These are phyloP conservation scores for Drosophila pallidifrons DNA, from an alignment of 1,140 invertebrate genomes.

Conservation along the genomic window DNA sequence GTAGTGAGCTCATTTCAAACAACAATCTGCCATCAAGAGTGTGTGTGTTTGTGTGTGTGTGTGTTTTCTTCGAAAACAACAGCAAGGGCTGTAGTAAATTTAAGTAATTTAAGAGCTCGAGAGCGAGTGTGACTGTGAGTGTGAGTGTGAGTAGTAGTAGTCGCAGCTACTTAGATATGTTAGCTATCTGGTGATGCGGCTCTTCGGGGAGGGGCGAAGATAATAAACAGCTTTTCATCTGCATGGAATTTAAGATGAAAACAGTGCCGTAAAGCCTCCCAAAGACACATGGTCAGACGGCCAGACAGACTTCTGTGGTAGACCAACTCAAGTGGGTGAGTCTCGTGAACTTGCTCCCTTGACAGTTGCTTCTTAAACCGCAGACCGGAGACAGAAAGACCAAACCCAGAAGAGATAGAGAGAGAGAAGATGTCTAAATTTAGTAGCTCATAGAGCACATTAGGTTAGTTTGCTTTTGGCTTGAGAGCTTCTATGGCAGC, in stretches of 20 bases:
- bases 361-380: conserved; percentile 36
- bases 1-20: conserved; percentile 30
- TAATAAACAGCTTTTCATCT: conserved; percentile 52
- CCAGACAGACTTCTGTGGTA: neutral
- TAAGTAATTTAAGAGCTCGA: conserved; percentile 23
- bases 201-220: conserved; percentile 7
- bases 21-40: neutral
- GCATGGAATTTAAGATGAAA: conserved; percentile 30
- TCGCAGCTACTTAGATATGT: conserved; percentile 25
- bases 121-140: neutral
- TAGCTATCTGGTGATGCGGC: too few relatives aligned
- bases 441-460: conserved; percentile 57
- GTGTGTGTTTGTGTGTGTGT: neutral
- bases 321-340: conserved; percentile 10
- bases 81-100: conserved; percentile 40
- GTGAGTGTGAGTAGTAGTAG: conserved; percentile 18
- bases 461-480: conserved; percentile 45
- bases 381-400: neutral
- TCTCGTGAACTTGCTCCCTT: conserved; percentile 76
- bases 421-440: conserved; percentile 59
- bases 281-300: neutral
- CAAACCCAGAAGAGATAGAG: conserved; percentile 18
- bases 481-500: neutral
- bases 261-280: conserved; percentile 45
- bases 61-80: conserved; percentile 33